Conservation (phyloP, 2,888 invertebrate species). For the Mylabris sibirica region DNA sequence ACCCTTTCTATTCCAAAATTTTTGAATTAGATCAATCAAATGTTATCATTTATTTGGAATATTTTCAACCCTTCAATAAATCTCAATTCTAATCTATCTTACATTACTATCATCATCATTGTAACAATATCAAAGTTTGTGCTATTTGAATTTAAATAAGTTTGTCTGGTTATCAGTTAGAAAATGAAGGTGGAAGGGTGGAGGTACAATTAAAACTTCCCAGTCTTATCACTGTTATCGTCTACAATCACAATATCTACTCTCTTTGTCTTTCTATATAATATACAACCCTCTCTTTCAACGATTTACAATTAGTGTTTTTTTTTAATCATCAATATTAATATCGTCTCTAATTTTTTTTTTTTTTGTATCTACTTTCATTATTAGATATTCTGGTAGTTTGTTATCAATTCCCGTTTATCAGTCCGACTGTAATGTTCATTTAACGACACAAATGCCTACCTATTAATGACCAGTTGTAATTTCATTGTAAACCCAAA, state of each 20-base stretch:
- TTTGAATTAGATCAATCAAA: too few species aligned
- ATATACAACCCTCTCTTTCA: neutral
- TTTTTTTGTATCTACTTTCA: neutral
- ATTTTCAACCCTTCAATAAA: constrained; percentile 1
- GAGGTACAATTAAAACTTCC: constrained; percentile 5
- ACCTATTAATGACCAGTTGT: constrained; percentile 54
- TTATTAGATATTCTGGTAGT: neutral
- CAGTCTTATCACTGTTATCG: constrained; percentile 1
- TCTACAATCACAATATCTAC: neutral
- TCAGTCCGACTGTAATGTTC: constrained; percentile 46
- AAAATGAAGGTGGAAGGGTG: too few species aligned
- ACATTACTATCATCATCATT: neutral
- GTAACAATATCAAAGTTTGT: constrained; percentile 7
- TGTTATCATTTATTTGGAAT: too few species aligned
- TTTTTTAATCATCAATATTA: neutral
- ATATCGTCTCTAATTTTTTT: neutral
- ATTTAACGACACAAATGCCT: constrained; percentile 48
- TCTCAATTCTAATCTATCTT: neutral
- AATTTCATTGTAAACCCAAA: constrained; percentile 58
- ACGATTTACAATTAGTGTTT: neutral
- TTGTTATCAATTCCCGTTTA: constrained; percentile 37
- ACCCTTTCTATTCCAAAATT: neutral
- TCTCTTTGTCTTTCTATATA: neutral
- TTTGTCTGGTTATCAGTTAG: constrained; percentile 4
- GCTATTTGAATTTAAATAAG: constrained; percentile 11